Percentiles rank a stretch among this genome's conserved stretches.
These are phyloP conservation scores for Grantiella picta DNA, from an alignment of 2,113 vertebrate species.

Conservation along the genomic window DNA sequence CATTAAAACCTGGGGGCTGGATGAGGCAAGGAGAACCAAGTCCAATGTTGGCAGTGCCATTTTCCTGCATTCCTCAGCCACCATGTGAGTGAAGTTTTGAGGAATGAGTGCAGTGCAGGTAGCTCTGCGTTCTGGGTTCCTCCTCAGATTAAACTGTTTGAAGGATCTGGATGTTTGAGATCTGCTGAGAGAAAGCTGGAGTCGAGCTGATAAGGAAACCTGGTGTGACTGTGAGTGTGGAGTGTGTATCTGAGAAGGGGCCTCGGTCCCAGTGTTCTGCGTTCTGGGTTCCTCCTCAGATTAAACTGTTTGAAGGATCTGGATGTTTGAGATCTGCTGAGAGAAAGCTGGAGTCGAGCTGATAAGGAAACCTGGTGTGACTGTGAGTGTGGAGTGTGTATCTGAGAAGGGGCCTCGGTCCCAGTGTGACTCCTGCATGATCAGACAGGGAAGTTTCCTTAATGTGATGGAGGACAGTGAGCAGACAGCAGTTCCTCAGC, in stretches of 20 bases:
- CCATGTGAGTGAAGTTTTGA: background rate
- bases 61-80: background rate
- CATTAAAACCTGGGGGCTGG: background rate
- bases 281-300: background rate
- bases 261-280: background rate
- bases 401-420: background rate
- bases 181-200: background rate
- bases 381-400: no score
- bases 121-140: background rate
- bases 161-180: background rate
- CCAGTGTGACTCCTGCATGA: background rate
- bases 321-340: background rate
- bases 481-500: background rate
- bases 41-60: accelerated
- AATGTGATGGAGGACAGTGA: background rate
- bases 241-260: background rate
- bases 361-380: background rate
- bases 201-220: background rate
- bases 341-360: background rate
- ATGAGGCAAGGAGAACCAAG: background rate
- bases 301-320: background rate
- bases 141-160: background rate
- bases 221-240: background rate
- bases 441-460: background rate
- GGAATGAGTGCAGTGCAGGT: background rate